phyloP scores from a whole-genome alignment of 1,140 invertebrate species.

The Aphidius ervi region DNA sequence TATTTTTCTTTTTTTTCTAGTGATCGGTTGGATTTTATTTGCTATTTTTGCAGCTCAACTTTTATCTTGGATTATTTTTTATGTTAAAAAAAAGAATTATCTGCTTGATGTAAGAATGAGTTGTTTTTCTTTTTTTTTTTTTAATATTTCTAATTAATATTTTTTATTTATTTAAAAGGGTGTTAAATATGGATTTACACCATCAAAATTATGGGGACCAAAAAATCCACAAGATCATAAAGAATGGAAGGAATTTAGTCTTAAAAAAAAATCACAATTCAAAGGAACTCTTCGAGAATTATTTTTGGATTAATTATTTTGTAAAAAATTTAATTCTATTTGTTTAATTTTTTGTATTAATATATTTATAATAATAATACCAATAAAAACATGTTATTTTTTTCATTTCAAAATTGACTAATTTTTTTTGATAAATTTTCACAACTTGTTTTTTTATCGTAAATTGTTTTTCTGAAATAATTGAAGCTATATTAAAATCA shows the following conservation, averaged over 20 bases:
- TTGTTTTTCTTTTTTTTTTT: background rate
- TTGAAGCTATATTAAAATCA: too few relatives aligned
- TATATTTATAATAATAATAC: constrained; percentile 35
- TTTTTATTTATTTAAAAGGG: constrained; percentile 34
- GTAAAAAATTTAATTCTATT: constrained; percentile 3
- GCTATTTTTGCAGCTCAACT: constrained; percentile 48
- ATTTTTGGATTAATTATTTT: constrained; percentile 28
- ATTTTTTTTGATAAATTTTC: too few relatives aligned
- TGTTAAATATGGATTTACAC: constrained; percentile 26
- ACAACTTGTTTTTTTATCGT: too few relatives aligned
- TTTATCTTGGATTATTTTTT: constrained; percentile 7
- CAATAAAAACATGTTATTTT: too few relatives aligned
- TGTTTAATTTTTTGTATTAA: constrained; percentile 36
- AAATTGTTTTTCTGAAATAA: too few relatives aligned
- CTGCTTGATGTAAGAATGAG: constrained; percentile 1
- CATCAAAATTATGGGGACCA: constrained; percentile 39
- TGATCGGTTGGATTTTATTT: constrained; percentile 52
- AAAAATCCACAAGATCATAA: constrained; percentile 28
- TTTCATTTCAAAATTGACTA: too few relatives aligned
- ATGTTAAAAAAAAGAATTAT: constrained; percentile 10
- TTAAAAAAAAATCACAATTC: constrained; percentile 28
- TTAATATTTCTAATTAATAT: constrained; percentile 3
- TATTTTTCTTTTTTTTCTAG: constrained; percentile 37
- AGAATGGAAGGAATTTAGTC: constrained; percentile 37
- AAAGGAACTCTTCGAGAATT: constrained; percentile 22